Percentiles rank a stretch among this genome's conserved stretches.
phyloP scores from a whole-genome alignment of 1,140 invertebrate species.

The Teleogryllus occipitalis region DNA sequence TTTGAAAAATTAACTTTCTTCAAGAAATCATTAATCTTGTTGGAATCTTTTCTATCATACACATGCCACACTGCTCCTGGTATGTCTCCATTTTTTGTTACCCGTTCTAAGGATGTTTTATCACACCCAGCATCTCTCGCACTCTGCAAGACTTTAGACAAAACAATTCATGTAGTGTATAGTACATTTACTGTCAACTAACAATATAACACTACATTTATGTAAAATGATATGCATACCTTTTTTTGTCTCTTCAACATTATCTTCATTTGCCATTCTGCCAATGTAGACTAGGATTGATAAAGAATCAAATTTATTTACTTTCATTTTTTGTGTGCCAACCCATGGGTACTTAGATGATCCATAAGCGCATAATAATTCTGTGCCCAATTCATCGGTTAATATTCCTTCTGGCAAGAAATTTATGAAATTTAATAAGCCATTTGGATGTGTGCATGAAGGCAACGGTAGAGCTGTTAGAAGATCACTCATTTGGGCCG shows the following conservation, averaged over 20 bases:
- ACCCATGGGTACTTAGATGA: neutral
- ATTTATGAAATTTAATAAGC: neutral
- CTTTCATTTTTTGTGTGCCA: neutral
- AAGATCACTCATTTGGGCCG: neutral
- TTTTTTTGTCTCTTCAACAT: neutral
- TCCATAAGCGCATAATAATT: neutral
- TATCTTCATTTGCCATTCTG: neutral
- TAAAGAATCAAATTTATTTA: neutral
- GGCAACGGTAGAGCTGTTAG: neutral
- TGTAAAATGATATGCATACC: neutral
- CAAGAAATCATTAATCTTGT: conserved; percentile 51
- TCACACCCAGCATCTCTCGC: neutral
- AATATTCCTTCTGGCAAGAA: neutral
- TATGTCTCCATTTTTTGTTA: conserved; percentile 40
- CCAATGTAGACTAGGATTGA: neutral
- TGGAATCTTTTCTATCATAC: conserved; percentile 51
- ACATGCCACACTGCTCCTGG: conserved; percentile 58
- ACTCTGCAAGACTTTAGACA: neutral
- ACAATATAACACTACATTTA: no score
- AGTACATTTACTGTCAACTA: no score
- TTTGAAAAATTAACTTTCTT: conserved; percentile 47
- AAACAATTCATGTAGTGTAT: no score
- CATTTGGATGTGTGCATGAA: neutral
- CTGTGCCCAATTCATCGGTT: neutral
- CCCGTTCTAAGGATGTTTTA: conserved; percentile 26